Conservation (phyloP, 2,888 invertebrate species). For the Amblyjoppa fuscipennis region DNA sequence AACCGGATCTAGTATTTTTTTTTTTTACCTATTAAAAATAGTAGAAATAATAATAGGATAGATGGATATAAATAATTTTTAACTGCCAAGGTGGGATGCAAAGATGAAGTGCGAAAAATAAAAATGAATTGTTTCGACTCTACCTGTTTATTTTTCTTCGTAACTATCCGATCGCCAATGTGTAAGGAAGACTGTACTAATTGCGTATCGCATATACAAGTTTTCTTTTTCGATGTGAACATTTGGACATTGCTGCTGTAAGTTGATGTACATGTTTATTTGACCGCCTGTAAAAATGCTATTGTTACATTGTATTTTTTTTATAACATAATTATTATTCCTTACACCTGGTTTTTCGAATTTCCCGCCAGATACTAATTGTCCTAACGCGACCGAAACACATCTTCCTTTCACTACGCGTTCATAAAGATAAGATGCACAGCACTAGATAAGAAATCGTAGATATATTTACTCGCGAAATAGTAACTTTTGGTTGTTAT, state of each 20-base stretch:
- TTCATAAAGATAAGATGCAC: neutral
- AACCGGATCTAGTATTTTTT: neutral
- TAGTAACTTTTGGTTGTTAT: neutral
- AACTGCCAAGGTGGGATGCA: neutral
- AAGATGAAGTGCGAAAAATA: neutral
- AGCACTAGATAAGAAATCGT: slow-evolving; percentile 37
- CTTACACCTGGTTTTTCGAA: slow-evolving; percentile 45
- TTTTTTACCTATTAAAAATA: neutral
- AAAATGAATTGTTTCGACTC: slow-evolving; percentile 12
- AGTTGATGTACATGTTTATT: no score
- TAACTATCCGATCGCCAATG: neutral
- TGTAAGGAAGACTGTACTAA: neutral
- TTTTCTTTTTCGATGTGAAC: neutral
- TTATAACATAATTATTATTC: neutral
- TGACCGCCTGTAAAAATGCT: neutral
- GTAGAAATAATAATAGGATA: neutral
- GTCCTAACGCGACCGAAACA: neutral
- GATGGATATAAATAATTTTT: neutral
- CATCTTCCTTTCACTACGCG: slow-evolving; percentile 3
- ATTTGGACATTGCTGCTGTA: neutral
- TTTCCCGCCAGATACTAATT: slow-evolving; percentile 52
- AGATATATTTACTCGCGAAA: neutral
- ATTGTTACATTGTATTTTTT: neutral
- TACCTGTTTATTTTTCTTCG: neutral
- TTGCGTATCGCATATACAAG: neutral